Conservation (phyloP, 2,797 vertebrate species). For the Diglossa cyanea region DNA sequence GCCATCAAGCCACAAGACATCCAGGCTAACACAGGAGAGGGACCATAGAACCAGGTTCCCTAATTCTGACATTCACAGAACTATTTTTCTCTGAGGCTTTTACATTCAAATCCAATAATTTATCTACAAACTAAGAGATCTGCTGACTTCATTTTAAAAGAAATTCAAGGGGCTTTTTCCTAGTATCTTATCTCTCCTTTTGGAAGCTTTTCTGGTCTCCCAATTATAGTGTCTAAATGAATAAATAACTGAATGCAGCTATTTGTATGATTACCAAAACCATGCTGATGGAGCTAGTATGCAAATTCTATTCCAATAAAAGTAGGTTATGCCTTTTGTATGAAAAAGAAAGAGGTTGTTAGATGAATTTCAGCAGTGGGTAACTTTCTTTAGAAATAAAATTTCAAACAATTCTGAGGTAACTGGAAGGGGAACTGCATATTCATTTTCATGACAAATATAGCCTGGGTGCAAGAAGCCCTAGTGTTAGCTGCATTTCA, state of each 20-base stretch:
- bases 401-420: background rate
- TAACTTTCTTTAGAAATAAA: background rate
- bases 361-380: background rate
- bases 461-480: background rate
- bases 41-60: background rate
- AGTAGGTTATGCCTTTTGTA: background rate
- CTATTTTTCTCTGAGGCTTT: constrained; percentile 12
- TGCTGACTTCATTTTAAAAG: background rate
- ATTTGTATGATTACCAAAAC: background rate
- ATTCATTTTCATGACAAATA: background rate
- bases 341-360: background rate
- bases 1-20: background rate
- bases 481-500: background rate
- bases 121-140: background rate
- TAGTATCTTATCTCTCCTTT: background rate
- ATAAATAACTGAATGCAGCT: background rate
- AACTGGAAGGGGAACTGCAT: background rate
- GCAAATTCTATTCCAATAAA: background rate
- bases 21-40: background rate
- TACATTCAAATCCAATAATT: background rate
- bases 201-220: background rate
- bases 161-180: background rate
- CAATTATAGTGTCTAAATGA: background rate
- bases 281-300: background rate
- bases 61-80: background rate